phyloP scores from a whole-genome alignment of 1,140 invertebrate genomes.

The Lepidurus couesii region DNA sequence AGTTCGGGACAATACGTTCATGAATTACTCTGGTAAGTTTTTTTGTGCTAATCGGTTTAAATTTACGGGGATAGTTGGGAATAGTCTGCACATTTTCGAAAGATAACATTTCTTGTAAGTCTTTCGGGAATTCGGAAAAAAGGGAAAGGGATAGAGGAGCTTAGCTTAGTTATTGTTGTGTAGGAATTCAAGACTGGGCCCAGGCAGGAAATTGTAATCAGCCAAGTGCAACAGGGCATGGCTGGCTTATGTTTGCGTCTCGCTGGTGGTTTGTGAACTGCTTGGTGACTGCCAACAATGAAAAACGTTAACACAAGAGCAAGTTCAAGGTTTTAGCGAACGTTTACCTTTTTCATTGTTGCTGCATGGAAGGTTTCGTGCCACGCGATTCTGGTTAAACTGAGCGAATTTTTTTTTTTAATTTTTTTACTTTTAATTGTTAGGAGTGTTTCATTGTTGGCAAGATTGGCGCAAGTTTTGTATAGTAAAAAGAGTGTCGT shows the following conservation, averaged over 20 bases:
- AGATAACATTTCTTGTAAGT: too few relatives aligned
- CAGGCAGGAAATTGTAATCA: background rate
- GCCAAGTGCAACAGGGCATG: slow-evolving; percentile 11
- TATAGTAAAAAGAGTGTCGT: background rate
- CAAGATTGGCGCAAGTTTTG: too few relatives aligned
- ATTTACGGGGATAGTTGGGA: too few relatives aligned
- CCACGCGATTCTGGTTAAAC: background rate
- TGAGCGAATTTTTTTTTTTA: background rate
- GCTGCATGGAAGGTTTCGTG: background rate
- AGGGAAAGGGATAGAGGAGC: too few relatives aligned
- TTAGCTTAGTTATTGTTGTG: too few relatives aligned
- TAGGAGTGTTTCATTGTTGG: too few relatives aligned
- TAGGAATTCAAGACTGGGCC: background rate
- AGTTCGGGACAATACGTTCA: slow-evolving; percentile 47
- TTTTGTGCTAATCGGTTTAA: background rate
- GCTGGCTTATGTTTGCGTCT: background rate
- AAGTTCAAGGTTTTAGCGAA: slow-evolving; percentile 11
- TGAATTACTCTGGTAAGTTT: slow-evolving; percentile 48
- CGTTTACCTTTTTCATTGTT: background rate
- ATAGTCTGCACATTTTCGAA: too few relatives aligned
- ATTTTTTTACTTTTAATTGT: too few relatives aligned
- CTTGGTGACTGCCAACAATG: slow-evolving; percentile 1
- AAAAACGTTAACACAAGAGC: background rate
- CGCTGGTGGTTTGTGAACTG: background rate
- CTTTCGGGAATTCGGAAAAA: too few relatives aligned